Conservation (phyloP, 2,797 vertebrate species). For the Sarcoramphus papa region DNA sequence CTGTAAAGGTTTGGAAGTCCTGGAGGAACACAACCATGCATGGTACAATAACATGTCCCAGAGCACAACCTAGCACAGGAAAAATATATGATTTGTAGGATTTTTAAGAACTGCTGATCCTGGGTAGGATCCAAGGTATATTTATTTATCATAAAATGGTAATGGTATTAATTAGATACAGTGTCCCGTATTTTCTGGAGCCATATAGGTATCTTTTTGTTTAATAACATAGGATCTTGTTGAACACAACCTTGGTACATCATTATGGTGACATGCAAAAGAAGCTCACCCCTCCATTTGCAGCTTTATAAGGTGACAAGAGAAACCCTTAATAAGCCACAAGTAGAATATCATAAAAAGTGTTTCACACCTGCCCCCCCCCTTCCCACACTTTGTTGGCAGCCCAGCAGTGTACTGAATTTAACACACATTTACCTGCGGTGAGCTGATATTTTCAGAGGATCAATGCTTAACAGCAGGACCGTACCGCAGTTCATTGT, state of each 20-base stretch:
- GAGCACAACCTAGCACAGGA: not conserved
- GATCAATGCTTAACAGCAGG: constrained; percentile 6
- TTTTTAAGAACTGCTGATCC: not conserved
- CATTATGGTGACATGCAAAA: not conserved
- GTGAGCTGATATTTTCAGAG: not conserved
- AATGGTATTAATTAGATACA: not conserved
- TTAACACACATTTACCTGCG: constrained; percentile 21
- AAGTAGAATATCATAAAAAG: not conserved
- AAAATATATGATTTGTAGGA: not conserved
- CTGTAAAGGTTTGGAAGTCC: not conserved
- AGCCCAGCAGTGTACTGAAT: not conserved
- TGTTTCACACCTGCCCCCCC: not conserved
- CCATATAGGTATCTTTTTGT: not conserved
- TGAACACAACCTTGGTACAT: not conserved
- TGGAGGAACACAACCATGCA: not conserved
- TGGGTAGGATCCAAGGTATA: not conserved
- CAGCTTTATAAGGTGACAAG: constrained; percentile 28
- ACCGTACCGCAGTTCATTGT: not conserved
- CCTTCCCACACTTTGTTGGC: not conserved
- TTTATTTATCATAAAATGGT: not conserved
- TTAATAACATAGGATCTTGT: not conserved
- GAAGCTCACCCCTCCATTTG: not conserved
- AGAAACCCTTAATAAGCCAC: constrained; percentile 22
- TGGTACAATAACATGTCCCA: not conserved
- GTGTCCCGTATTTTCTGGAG: not conserved